A percentile compares a stretch with the other conserved stretches of the same genome.
These are phyloP conservation scores for Girardinus metallicus DNA, from an alignment of 2,797 vertebrate species.

Conservation along the genomic window DNA sequence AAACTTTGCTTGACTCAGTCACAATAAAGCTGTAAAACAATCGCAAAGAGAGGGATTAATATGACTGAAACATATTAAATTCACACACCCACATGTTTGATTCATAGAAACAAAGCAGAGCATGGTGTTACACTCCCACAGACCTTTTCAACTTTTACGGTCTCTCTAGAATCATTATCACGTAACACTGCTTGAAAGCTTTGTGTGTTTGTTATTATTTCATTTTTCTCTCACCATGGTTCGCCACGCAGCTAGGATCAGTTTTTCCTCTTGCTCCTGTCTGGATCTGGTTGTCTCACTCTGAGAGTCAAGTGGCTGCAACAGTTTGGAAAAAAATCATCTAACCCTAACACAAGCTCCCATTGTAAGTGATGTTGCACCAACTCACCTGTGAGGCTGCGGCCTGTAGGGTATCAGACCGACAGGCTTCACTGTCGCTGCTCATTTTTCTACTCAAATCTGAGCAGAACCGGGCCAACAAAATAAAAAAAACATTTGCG, in stretches of 20 bases:
- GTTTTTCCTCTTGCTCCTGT: constrained; percentile 81
- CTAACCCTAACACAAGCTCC: neutral
- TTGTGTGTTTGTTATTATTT: neutral
- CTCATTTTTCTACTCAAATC: constrained; percentile 71
- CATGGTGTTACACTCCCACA: neutral
- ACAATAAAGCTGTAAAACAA: neutral
- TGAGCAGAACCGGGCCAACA: neutral
- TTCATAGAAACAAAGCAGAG: neutral
- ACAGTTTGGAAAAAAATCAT: constrained; percentile 13
- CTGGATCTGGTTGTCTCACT: constrained; percentile 71
- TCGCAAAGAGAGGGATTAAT: neutral
- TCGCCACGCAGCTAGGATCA: constrained; percentile 84
- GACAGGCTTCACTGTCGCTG: constrained; percentile 72
- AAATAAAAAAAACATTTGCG: constrained; percentile 8
- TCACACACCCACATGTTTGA: neutral
- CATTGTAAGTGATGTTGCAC: neutral
- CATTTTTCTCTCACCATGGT: constrained; percentile 76
- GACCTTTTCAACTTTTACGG: neutral
- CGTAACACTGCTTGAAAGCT: neutral
- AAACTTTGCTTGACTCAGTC: neutral
- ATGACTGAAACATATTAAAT: constrained; percentile 1
- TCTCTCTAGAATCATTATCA: neutral
- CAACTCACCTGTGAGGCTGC: constrained; percentile 80
- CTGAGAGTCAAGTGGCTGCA: constrained; percentile 22
- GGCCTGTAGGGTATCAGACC: constrained; percentile 72